Conservation (phyloP, 2,113 vertebrate species). For the Oncorhynchus nerka region DNA sequence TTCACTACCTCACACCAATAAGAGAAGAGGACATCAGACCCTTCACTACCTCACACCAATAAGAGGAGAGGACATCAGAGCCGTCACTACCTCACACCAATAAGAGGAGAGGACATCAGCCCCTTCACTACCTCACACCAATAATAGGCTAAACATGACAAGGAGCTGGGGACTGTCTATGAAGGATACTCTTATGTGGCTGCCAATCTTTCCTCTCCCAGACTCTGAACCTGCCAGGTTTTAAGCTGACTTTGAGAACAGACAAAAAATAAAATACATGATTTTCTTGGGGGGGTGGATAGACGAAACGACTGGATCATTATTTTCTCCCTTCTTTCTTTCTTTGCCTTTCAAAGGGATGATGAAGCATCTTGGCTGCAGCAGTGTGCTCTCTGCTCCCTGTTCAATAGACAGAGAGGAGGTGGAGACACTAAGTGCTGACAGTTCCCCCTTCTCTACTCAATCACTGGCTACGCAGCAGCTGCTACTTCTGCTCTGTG, state of each 20-base stretch:
- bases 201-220: not conserved
- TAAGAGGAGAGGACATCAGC: no score
- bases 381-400: not conserved
- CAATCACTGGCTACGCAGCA: conserved; percentile 1
- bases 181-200: not conserved
- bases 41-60: no score
- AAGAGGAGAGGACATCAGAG: no score
- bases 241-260: not conserved
- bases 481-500: not conserved
- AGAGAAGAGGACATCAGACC: no score
- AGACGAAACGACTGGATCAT: not conserved
- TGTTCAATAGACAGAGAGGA: no score
- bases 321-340: not conserved
- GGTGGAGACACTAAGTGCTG: not conserved
- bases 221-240: not conserved
- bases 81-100: no score
- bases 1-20: no score
- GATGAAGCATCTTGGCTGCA: not conserved
- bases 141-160: no score
- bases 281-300: not conserved
- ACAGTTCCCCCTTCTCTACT: not conserved
- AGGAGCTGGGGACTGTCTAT: no score
- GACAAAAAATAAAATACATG: not conserved
- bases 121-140: no score
- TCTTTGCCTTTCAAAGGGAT: not conserved